Evolutionary conservation across 2,113 vertebrate genomes (phyloP).

Genomic region (Gadus chalcogrammus): DNA sequence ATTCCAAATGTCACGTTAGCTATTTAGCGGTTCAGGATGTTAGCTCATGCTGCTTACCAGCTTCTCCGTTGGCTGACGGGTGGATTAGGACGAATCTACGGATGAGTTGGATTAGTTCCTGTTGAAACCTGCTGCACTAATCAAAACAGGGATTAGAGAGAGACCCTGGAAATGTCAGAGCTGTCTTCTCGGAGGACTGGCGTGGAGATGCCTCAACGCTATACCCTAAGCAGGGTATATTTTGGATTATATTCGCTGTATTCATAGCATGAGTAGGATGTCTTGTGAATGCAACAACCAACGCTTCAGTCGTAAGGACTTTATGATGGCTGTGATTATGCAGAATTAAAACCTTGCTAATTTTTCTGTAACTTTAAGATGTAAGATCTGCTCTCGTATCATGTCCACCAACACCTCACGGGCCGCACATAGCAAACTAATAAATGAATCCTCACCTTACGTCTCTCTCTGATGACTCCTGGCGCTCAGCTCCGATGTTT

Average conservation of each 20-base stretch:
- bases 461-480: too few species aligned
- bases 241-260: slow-evolving; percentile 17
- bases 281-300: slow-evolving; percentile 14
- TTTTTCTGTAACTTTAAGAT: slow-evolving; percentile 29
- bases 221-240: slow-evolving; percentile 20
- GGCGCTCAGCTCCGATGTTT: too few species aligned
- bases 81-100: slow-evolving; percentile 28
- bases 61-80: slow-evolving; percentile 47
- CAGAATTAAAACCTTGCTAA: slow-evolving; percentile 16
- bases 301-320: slow-evolving; percentile 13
- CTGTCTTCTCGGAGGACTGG: slow-evolving; percentile 59
- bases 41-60: neutral
- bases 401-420: slow-evolving; percentile 33
- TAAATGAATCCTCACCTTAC: neutral
- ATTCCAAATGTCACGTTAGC: neutral
- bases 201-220: too few species aligned
- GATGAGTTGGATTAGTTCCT: slow-evolving; percentile 51
- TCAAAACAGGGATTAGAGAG: slow-evolving; percentile 56
- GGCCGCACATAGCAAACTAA: slow-evolving; percentile 42
- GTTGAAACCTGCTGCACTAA: slow-evolving; percentile 59
- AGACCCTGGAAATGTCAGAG: slow-evolving; percentile 65
- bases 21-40: neutral
- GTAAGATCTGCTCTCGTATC: slow-evolving; percentile 17
- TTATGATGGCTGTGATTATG: slow-evolving; percentile 20
- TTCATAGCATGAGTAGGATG: slow-evolving; percentile 27